Evolutionary conservation across 2,888 invertebrate genomes (phyloP), one percentile per base, ranked within the genome.

Genomic region (Metopia argyrocephala): DNA sequence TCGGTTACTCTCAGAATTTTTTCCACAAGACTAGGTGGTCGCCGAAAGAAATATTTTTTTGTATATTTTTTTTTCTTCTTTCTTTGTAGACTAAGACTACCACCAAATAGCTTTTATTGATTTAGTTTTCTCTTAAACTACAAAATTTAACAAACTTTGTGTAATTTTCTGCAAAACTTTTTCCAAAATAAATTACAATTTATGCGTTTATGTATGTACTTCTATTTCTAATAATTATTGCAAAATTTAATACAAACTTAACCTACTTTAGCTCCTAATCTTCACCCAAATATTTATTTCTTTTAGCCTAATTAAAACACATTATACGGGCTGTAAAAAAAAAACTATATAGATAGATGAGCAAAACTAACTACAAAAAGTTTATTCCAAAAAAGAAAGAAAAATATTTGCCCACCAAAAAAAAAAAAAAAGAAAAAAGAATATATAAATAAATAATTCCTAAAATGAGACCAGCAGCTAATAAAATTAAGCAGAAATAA

Each of bases 171-270:
- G 45, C 45, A 9, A 45, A 5, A 28, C 9, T 28, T 59, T 48
- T 9, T n/a, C 20, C 50, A 25, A 61, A 62, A 68, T 56, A 59
- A 57, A 64, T 38, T 50, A 64, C 38, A 70, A 64, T 76, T 57
- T 27, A n/a, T n/a, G n/a, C n/a, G n/a, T n/a, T n/a, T n/a, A n/a
- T n/a, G n/a, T n/a, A n/a, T n/a, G n/a, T n/a, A n/a, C n/a, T n/a
- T n/a, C n/a, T n/a, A 56, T 48, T 70, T 78, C 59, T 52, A 52
- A 61, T 71, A 65, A 70, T 73, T 73, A 56, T 48, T 27, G 5
- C 73, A 28, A 15, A 7, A 70, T 61, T 59, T 20, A 20, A n/a
- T 45, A 9, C 21, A 70, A 25, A 56, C 48, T 38, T 65, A 6
- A 31, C 28, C 50, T 15, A 12, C 15, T n/a, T n/a, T n/a, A 48